Evolutionary conservation across 1,140 invertebrate genomes (phyloP), one percentile per base, ranked within the genome.

Genomic region (Calycopis cecrops): DNA sequence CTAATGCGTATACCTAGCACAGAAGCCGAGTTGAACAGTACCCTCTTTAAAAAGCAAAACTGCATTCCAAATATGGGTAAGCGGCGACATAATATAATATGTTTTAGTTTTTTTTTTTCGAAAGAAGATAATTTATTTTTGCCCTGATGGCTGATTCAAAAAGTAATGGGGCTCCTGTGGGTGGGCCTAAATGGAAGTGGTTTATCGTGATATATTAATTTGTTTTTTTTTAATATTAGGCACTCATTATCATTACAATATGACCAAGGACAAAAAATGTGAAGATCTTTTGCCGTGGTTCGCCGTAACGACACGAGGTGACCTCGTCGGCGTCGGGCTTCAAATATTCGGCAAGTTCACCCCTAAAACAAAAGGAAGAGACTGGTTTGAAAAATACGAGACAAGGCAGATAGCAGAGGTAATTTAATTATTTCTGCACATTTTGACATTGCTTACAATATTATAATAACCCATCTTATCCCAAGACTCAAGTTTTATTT

Each of bases 41-140:
- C 83, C 0, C 55, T 73, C 0, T 87, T 74, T 58, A 84, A 80
- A 57, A 86, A 85, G 60, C 76, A 86, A 57, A 85, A 85, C 59
- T 87, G 85, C 57, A 71, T 86, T n/a, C 81, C 79, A 12, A 85
- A 84, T 48, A 86, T 86, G 82, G 85, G 83, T 87, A 57, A 58
- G 51, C 14, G 0, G 17, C 18, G n/a, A n/a, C n/a, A n/a, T n/a
- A n/a, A n/a, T n/a, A n/a, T n/a, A n/a, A n/a, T n/a, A n/a, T n/a
- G n/a, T 10, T 12, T 8, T 21, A 42, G 9, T 42, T 53, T 40
- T 35, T 14, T 44, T 28, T 28, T 6, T 3, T 28, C 21, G 21
- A 28, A 3, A 6, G 2, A 28, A 28, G 21, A 28, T 6, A 28
- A 28, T 28, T 28, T 2, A 3, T 28, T 28, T 28, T 3, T 28